phyloP scores from a whole-genome alignment of 2,797 vertebrate species.

The Schizothorax lantsangensis region DNA sequence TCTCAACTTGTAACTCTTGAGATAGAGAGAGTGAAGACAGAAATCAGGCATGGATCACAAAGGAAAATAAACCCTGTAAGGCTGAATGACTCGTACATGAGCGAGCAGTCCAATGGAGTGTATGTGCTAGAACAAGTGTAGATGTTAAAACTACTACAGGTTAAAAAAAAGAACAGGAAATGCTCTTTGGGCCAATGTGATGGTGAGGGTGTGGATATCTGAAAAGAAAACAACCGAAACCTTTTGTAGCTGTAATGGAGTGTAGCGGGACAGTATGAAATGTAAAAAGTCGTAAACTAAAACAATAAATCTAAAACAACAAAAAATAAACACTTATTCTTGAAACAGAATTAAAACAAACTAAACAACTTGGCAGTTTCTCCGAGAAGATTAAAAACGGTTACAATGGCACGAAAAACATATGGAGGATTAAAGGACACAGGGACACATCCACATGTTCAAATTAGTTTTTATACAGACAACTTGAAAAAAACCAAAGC shows the following conservation, averaged over 20 bases:
- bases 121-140: constrained; percentile 26
- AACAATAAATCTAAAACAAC: constrained; percentile 44
- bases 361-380: constrained; percentile 59
- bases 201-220: constrained; percentile 3
- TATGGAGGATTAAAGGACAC: constrained; percentile 63
- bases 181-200: constrained; percentile 6
- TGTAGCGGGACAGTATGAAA: constrained; percentile 52
- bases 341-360: constrained; percentile 64
- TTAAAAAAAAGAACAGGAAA: not conserved
- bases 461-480: constrained; percentile 63
- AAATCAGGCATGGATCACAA: constrained; percentile 19
- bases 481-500: constrained; percentile 38
- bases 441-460: constrained; percentile 54
- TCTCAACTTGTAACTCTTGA: constrained; percentile 67
- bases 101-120: constrained; percentile 34
- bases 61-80: constrained; percentile 14
- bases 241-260: constrained; percentile 34
- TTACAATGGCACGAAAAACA: constrained; percentile 75
- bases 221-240: constrained; percentile 8
- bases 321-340: constrained; percentile 30
- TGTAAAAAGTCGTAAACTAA: constrained; percentile 55
- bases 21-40: constrained; percentile 55
- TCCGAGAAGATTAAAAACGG: constrained; percentile 65
- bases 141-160: constrained; percentile 41
- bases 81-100: constrained; percentile 25